Evolutionary conservation across 2,113 vertebrate species (phyloP).

Genomic region (Sapayoa aenigma): DNA sequence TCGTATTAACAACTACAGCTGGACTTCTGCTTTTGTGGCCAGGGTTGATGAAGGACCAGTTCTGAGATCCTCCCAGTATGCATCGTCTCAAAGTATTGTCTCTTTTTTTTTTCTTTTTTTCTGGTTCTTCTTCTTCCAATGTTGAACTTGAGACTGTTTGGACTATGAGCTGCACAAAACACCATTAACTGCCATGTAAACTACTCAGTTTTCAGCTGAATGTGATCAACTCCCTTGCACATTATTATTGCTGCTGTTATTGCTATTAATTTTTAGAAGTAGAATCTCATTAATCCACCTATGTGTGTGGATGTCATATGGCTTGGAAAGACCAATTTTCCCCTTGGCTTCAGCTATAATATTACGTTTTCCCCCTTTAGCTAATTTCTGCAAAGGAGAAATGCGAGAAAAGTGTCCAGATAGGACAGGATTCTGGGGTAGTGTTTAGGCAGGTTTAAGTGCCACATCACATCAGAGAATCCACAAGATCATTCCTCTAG

Average conservation of each 20-base stretch:
- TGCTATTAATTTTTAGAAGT: neutral
- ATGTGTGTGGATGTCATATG: neutral
- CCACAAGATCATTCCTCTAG: neutral
- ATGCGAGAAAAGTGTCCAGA: neutral
- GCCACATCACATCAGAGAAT: neutral
- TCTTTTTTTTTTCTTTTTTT: neutral
- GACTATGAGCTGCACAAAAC: constrained; percentile 46
- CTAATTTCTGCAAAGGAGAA: neutral
- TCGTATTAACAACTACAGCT: neutral
- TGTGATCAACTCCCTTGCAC: constrained; percentile 23
- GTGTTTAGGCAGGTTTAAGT: neutral
- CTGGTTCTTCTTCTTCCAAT: neutral
- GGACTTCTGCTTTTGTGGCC: neutral
- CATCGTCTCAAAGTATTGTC: neutral
- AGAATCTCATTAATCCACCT: neutral
- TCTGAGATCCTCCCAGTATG: neutral
- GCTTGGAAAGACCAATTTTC: neutral
- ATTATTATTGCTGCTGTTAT: neutral
- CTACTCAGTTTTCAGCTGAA: constrained; percentile 17
- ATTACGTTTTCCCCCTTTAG: neutral
- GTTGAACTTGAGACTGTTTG: constrained; percentile 17
- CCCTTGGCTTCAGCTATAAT: neutral
- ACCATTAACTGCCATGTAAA: constrained; percentile 67
- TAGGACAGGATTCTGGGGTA: neutral
- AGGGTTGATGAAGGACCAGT: neutral